A percentile compares a stretch with the other conserved stretches of the same genome.
phyloP scores from a whole-genome alignment of 2,113 vertebrate genomes.

The Hystrix cristata region DNA sequence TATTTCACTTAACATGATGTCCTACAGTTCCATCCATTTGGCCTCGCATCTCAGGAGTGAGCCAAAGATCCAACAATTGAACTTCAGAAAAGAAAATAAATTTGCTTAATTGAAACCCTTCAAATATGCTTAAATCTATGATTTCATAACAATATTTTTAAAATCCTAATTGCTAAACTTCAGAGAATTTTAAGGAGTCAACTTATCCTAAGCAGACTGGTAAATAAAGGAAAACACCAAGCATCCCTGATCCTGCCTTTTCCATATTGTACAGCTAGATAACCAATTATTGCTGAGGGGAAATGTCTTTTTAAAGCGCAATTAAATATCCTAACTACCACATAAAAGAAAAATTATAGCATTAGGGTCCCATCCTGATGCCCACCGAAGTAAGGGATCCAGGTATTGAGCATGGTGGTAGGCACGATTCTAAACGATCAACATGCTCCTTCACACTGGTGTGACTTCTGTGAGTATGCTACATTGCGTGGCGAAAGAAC shows the following conservation, averaged over 20 bases:
- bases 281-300: neutral
- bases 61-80: neutral
- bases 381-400: neutral
- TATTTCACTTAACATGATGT: neutral
- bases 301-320: neutral
- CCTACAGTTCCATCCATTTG: neutral
- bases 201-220: neutral
- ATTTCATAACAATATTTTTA: neutral
- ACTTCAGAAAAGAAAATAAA: neutral
- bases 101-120: neutral
- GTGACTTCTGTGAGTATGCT: neutral
- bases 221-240: neutral
- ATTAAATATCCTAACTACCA: neutral
- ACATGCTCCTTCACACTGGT: neutral
- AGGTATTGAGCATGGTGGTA: neutral
- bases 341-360: neutral
- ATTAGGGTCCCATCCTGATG: neutral
- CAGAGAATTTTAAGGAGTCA: neutral
- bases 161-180: neutral
- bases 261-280: neutral
- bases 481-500: neutral
- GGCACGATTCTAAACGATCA: neutral
- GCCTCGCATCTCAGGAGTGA: neutral
- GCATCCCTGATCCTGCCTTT: neutral
- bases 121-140: neutral